phyloP scores from a whole-genome alignment of 2,888 invertebrate genomes.

The Tricholauxania praeusta region DNA sequence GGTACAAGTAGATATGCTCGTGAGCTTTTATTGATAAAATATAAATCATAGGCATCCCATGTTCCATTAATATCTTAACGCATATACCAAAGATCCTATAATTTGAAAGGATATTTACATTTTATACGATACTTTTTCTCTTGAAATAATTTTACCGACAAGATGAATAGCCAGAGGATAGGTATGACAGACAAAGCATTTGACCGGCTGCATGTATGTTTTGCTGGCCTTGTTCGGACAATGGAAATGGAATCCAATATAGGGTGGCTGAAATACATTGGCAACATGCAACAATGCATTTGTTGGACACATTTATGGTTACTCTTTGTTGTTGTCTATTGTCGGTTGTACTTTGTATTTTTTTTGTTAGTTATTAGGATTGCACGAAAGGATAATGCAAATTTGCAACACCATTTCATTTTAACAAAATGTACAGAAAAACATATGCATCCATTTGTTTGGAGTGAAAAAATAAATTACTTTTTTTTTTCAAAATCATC shows the following conservation, averaged over 20 bases:
- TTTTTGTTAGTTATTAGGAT: neutral
- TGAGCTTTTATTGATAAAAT: too few species aligned
- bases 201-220: neutral
- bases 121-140: too few species aligned
- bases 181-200: neutral
- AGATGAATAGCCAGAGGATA: neutral
- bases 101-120: too few species aligned
- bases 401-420: slow-evolving; percentile 14
- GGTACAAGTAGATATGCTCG: too few species aligned
- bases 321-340: slow-evolving; percentile 8
- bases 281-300: slow-evolving; percentile 9
- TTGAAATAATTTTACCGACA: neutral
- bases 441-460: neutral
- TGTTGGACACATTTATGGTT: slow-evolving; percentile 21
- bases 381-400: neutral
- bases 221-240: neutral
- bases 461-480: neutral
- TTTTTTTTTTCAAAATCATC: too few species aligned
- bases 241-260: neutral
- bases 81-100: too few species aligned
- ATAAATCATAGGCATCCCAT: too few species aligned
- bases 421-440: neutral
- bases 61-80: too few species aligned
- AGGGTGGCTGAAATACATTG: neutral
- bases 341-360: neutral